Percentiles rank a stretch among this genome's conserved stretches.
These are phyloP conservation scores for Chloroclystis v-ata DNA, from an alignment of 2,888 invertebrate species.

Conservation along the genomic window DNA sequence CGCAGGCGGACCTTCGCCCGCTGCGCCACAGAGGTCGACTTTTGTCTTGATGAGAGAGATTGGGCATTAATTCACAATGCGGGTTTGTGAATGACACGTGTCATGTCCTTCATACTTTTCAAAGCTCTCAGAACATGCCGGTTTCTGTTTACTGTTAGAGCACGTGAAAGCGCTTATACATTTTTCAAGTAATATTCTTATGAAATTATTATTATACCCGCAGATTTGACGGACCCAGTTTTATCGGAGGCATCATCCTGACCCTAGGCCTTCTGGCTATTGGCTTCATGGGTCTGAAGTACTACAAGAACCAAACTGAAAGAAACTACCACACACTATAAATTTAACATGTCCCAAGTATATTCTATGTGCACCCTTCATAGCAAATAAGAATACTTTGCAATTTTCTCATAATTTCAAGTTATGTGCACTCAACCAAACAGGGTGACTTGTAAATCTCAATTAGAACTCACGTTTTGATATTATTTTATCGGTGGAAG, in stretches of 20 bases:
- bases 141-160: too few relatives aligned
- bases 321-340: constrained; percentile 93
- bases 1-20: too few relatives aligned
- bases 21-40: too few relatives aligned
- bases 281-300: constrained; percentile 89
- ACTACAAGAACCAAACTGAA: constrained; percentile 91
- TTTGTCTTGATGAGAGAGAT: too few relatives aligned
- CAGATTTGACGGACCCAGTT: constrained; percentile 86
- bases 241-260: constrained; percentile 91
- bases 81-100: too few relatives aligned
- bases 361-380: constrained; percentile 57
- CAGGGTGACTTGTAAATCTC: constrained; percentile 34
- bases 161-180: too few relatives aligned
- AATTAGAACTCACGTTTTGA: constrained; percentile 24
- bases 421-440: constrained; percentile 31
- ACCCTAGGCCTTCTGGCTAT: constrained; percentile 88
- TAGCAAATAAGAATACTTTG: constrained; percentile 20
- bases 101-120: too few relatives aligned
- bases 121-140: too few relatives aligned
- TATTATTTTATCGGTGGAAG: constrained; percentile 31
- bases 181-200: too few relatives aligned
- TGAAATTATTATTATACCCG: too few relatives aligned
- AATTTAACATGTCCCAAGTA: constrained; percentile 44
- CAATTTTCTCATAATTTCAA: constrained; percentile 27
- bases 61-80: too few relatives aligned